These are phyloP conservation scores for Apostichopus leukothele DNA, from an alignment of 53 echinoderm and acorn worm genomes.

Conservation along the genomic window DNA sequence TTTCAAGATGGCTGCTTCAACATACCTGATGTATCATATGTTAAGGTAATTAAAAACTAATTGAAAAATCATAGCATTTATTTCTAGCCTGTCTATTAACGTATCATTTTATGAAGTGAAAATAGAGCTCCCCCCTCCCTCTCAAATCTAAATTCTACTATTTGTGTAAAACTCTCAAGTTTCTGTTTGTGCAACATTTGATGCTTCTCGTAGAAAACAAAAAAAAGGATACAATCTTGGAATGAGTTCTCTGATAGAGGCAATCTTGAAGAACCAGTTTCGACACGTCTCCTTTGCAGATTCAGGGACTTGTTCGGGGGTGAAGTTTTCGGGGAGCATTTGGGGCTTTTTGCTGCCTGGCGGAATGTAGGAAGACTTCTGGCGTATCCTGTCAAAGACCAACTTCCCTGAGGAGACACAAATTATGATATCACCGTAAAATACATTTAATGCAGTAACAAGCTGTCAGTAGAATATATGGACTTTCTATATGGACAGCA, in stretches of 20 bases:
- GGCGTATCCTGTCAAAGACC: conserved; percentile 89
- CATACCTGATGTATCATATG: conserved; percentile 65
- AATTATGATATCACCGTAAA: too few species aligned
- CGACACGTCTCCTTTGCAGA: conserved; percentile 98
- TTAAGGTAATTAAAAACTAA: conserved; percentile 44
- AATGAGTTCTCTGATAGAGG: conserved; percentile 95
- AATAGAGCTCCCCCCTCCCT: too few species aligned
- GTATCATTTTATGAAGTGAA: too few species aligned
- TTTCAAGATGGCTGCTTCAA: conserved; percentile 93
- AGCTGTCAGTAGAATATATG: too few species aligned
- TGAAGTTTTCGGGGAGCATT: conserved; percentile 86
- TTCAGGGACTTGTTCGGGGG: conserved; percentile 92
- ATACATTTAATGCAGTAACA: too few species aligned
- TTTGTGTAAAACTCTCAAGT: too few species aligned
- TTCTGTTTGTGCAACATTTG: too few species aligned
- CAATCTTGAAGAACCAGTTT: conserved; percentile 99
- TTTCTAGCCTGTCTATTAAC: too few species aligned
- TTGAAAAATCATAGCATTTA: too few species aligned
- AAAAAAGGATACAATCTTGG: conserved; percentile 96
- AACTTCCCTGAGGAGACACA: conserved; percentile 62
- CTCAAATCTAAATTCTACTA: too few species aligned
- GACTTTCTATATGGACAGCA: too few species aligned
- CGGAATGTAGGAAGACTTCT: conserved; percentile 88
- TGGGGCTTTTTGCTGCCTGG: conserved; percentile 72
- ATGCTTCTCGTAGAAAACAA: too few species aligned